Evolutionary conservation across 2,113 vertebrate species (phyloP).

Genomic region (Forbesichthys agassizii): DNA sequence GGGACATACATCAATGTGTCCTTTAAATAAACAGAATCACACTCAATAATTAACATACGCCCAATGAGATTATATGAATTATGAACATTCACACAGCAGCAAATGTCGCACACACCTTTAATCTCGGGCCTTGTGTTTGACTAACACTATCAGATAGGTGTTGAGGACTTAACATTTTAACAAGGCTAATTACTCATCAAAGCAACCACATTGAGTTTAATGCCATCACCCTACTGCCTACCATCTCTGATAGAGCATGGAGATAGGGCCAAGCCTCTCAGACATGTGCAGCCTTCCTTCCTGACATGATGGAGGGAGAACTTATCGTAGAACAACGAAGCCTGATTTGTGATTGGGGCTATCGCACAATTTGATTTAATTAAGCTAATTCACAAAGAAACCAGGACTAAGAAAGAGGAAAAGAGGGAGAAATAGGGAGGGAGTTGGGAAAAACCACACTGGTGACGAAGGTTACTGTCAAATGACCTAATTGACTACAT

Average conservation of each 20-base stretch:
- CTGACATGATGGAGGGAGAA: conserved; percentile 45
- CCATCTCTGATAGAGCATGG: conserved; percentile 43
- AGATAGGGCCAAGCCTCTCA: conserved; percentile 37
- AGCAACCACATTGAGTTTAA: conserved; percentile 63
- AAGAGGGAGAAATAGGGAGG: neutral
- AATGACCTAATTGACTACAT: conserved; percentile 83
- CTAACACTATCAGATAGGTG: conserved; percentile 63
- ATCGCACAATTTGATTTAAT: conserved; percentile 83
- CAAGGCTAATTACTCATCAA: conserved; percentile 66
- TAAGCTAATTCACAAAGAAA: conserved; percentile 78
- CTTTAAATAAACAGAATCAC: no score
- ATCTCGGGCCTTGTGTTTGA: conserved; percentile 49
- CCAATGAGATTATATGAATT: no score
- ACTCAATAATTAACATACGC: no score
- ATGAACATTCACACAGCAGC: conserved; percentile 6
- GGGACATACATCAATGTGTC: no score
- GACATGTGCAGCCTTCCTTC: conserved; percentile 25
- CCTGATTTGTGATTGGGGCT: conserved; percentile 72
- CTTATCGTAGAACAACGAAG: conserved; percentile 76
- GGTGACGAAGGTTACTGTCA: conserved; percentile 62
- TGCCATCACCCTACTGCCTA: conserved; percentile 24
- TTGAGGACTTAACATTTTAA: conserved; percentile 62
- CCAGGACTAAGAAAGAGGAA: conserved; percentile 17
- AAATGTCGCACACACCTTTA: conserved; percentile 58
- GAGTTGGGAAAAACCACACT: conserved; percentile 24